Base-by-base conservation (phyloP, 2,888 invertebrate genomes). In the Hydrotaea cyrtoneurina region DNA sequence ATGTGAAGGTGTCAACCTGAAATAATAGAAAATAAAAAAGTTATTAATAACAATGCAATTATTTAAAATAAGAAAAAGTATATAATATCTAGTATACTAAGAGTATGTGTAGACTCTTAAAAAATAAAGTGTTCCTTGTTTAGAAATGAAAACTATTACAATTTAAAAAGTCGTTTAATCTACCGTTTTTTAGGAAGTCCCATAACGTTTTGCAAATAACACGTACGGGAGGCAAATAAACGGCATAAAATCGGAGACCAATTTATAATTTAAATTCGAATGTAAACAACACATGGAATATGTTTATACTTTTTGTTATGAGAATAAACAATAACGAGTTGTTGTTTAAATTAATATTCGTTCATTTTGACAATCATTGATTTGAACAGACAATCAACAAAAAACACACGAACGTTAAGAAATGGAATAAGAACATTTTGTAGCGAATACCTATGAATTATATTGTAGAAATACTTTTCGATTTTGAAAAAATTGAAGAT, bases 1-100 rank as follows among this genome's bases (percentile, higher is more conserved):
- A 96, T 90, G 97, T 96, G 94, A 99, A 99, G 86, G 99, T 99
- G 92, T 99, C 99, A 90, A 98, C 96, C 98, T 98, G 94, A 62
- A 94, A 82, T 74, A 76, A 31, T 50, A 81, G 46, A 21, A 62
- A 74, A 36, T 73, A 13, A 39, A 10, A 39, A 39, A 39, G 1
- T 57, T 31, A 74, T 19, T 36, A 92, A 92, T 87, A 88, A 87
- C 78, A 87, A 79, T 64, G 78, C 39, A 3, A 39, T 13, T 11
- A 39, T 8, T 8, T 36, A 74, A 31, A 31, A 4, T 69, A 71
- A 15, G 17, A 0, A 36, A n/a, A 59, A 78, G 0, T 62, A 39
- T 78, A 87, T n/a, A n/a, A n/a, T n/a, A n/a, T n/a, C n/a, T n/a
- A n/a, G n/a, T n/a, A n/a, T n/a, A n/a, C n/a, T n/a, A n/a, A n/a